Evolutionary conservation across 2,797 vertebrate species (phyloP).

Genomic region (Monodelphis domestica): DNA sequence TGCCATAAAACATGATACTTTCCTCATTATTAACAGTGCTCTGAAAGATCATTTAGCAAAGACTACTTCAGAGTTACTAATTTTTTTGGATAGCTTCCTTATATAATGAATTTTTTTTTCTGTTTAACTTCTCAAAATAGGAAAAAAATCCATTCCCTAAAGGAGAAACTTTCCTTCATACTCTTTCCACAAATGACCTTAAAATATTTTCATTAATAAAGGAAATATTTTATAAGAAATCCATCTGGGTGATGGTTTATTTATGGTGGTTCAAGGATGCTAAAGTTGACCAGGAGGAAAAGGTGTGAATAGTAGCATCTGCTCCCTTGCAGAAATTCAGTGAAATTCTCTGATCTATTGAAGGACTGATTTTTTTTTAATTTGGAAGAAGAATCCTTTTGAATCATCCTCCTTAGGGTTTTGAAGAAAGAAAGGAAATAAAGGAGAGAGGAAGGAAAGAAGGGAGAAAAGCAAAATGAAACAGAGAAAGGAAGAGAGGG

Average conservation of each 20-base stretch:
- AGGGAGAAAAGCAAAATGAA: too few relatives aligned
- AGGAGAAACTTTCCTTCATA: not conserved
- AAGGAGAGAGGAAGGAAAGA: too few relatives aligned
- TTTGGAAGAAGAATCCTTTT: constrained; percentile 2
- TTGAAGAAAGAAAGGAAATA: not conserved
- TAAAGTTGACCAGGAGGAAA: not conserved
- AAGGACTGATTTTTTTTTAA: not conserved
- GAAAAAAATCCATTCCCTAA: not conserved
- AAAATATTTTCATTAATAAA: constrained; percentile 55
- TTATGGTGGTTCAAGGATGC: not conserved
- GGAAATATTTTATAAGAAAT: constrained; percentile 6
- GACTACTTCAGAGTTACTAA: constrained; percentile 1
- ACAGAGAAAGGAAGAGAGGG: too few relatives aligned
- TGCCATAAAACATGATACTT: not conserved
- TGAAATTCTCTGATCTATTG: not conserved
- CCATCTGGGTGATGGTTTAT: constrained; percentile 2
- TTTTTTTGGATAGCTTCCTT: not conserved
- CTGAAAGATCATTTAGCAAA: not conserved
- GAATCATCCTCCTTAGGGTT: not conserved
- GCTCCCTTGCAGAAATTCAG: not conserved
- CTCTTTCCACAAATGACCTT: constrained; percentile 28
- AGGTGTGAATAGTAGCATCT: not conserved
- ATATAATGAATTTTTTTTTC: constrained; percentile 45
- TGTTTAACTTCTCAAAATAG: constrained; percentile 39
- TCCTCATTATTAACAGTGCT: constrained; percentile 28